Conservation (phyloP, 1,140 invertebrate species). For the Ladona fulva region DNA sequence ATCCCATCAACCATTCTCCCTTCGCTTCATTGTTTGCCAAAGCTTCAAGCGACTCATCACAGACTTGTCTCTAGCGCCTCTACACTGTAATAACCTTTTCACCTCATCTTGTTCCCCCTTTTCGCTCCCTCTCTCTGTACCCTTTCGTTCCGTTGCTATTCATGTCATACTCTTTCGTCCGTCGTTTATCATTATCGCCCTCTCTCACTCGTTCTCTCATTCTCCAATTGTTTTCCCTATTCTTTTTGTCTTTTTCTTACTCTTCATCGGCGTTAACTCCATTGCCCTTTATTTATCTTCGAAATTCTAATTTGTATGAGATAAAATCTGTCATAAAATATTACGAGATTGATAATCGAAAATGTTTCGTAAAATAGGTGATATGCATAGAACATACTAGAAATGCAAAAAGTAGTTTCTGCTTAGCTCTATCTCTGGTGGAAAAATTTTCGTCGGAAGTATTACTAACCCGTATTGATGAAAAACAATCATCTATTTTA, state of each 20-base stretch:
- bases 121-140: not conserved
- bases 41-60: conserved; percentile 7
- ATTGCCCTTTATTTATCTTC: no score
- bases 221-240: not conserved
- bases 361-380: no score
- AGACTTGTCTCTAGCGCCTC: not conserved
- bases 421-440: no score
- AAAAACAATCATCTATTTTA: no score
- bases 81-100: not conserved
- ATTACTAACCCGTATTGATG: no score
- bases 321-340: no score
- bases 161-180: not conserved
- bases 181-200: not conserved
- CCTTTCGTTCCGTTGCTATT: not conserved
- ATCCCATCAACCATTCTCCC: not conserved
- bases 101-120: not conserved
- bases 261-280: no score
- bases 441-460: no score
- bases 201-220: not conserved
- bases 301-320: no score
- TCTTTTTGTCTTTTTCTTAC: not conserved
- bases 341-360: no score
- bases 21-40: not conserved
- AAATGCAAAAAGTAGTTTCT: no score
- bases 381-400: no score